phyloP scores from a whole-genome alignment of 1,140 invertebrate genomes.

The Amphibalanus amphitrite region DNA sequence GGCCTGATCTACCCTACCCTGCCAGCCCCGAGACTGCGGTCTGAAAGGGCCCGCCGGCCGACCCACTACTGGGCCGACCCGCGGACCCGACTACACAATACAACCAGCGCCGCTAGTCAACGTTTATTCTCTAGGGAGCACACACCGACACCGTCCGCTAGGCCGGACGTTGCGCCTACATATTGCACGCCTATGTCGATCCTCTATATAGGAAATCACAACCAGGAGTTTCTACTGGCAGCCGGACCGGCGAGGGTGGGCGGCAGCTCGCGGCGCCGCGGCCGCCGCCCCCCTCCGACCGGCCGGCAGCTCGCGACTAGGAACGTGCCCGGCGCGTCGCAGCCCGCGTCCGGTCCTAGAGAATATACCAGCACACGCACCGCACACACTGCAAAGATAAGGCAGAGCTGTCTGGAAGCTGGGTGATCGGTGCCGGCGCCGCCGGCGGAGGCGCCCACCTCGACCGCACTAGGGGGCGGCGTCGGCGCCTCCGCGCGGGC shows the following conservation, averaged over 20 bases:
- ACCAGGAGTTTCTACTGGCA: neutral
- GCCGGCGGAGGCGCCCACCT: no score
- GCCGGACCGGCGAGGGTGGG: no score
- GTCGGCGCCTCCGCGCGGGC: neutral
- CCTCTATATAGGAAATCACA: neutral
- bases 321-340: no score
- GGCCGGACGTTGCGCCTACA: neutral
- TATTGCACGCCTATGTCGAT: neutral
- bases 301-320: no score
- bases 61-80: no score
- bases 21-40: no score
- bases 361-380: neutral
- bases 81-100: neutral
- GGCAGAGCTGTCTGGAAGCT: neutral
- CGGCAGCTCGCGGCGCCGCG: no score
- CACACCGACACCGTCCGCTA: neutral
- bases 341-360: neutral
- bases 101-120: neutral
- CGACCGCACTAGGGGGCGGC: no score
- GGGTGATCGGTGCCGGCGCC: neutral
- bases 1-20: neutral
- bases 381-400: neutral
- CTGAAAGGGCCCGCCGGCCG: neutral
- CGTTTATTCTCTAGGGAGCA: conserved; percentile 1
- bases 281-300: no score